Base-by-base conservation (phyloP, 2,797 vertebrate species). In the Spea hammondii region DNA sequence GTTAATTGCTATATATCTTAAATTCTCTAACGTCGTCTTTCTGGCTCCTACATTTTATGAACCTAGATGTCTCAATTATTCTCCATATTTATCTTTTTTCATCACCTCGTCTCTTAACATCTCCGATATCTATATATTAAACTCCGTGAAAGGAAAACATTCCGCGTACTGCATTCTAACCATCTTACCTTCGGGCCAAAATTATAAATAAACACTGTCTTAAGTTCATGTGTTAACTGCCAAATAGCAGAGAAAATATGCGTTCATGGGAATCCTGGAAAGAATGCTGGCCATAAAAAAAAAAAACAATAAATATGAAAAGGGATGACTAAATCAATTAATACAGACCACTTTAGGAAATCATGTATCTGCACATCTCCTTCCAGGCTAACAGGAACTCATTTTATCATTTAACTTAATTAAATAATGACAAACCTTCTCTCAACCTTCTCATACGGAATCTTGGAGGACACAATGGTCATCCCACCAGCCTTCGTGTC, bases 131-230 rank as follows among this genome's bases (percentile, higher is more conserved):
- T 62, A 62, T 62, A 62, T 17, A 17, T 17, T 10, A 62, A 17
- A 4, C 59, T 62, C 59, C 4, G 14, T 62, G n/a, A 7, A 5
- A 11, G 55, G 55, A 10, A 62, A 62, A 62, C 59, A 62, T 62
- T 62, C 59, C 14, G 8, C n/a, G 2, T 32, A 5, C 59, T 17
- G n/a, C 32, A 32, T 62, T 62, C 32, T 62, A 62, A 17, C 32
- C 59, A 32, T 17, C n/a, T 62, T 9, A 6, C 59, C 59, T 62
- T 62, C 59, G 32, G 59, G 59, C 59, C 59, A 17, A 62, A 62
- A 62, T 62, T 32, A 62, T 12, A 62, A 62, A 62, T 62, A 62
- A 62, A 62, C 59, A 62, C 59, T 62, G 32, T 32, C 59, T 62
- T 32, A 62, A 17, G 32, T 14, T 62, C 59, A 62, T 62, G 59